These are phyloP conservation scores for Columba janthina DNA, from an alignment of 2,113 vertebrate species.

Conservation along the genomic window DNA sequence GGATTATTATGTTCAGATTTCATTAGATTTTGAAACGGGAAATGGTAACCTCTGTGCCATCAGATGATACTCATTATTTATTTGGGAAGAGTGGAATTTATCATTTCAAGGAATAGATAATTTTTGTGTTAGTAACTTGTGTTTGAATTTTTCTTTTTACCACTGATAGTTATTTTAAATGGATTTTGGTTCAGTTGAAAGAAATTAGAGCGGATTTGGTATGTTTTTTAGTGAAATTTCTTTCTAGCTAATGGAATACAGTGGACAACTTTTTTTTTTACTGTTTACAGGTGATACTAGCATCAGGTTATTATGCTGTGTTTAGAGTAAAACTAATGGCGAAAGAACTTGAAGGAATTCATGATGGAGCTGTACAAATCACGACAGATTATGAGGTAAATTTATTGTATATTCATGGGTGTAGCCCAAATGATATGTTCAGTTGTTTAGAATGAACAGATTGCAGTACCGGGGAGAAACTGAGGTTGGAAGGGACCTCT, in stretches of 20 bases:
- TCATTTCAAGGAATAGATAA: not conserved
- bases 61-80: not conserved
- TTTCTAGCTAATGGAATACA: not conserved
- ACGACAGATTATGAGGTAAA: conserved; percentile 96
- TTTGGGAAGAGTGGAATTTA: not conserved
- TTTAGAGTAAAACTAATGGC: conserved; percentile 92
- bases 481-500: not conserved
- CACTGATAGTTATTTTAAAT: not conserved
- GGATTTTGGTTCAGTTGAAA: not conserved
- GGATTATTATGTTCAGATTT: not conserved
- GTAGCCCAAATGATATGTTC: not conserved
- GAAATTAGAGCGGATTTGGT: not conserved
- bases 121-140: not conserved
- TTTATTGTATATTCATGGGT: not conserved
- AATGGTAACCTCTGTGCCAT: not conserved
- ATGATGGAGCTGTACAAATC: conserved; percentile 94
- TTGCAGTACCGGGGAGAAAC: not conserved
- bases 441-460: not conserved
- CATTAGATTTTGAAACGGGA: not conserved
- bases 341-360: conserved; percentile 89
- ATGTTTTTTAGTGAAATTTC: not conserved
- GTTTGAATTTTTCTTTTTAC: not conserved
- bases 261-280: not conserved
- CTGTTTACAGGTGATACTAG: conserved; percentile 84
- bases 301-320: conserved; percentile 91